Conservation (phyloP, 2,888 invertebrate species). For the Leptinotarsa haldemani region DNA sequence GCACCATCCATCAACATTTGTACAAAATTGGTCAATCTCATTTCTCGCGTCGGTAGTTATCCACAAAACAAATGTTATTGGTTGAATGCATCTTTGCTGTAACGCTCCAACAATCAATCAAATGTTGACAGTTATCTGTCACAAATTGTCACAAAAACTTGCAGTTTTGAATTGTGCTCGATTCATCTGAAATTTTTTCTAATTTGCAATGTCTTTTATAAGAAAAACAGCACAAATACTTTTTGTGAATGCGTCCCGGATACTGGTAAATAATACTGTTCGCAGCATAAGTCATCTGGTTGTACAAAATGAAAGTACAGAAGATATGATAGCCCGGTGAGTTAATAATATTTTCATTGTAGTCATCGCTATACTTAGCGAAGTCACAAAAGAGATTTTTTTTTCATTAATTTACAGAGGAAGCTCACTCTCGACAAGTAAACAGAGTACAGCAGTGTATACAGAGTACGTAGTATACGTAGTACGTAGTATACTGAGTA, state of each 20-base stretch:
- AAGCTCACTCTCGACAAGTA: no score
- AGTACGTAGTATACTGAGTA: no score
- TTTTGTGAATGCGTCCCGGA: conserved; percentile 41
- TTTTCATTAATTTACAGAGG: no score
- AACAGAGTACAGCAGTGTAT: no score
- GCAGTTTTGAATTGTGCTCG: background rate
- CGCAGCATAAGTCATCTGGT: conserved; percentile 29
- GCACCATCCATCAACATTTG: no score
- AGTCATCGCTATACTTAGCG: background rate
- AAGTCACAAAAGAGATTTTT: no score
- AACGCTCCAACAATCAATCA: no score
- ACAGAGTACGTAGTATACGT: no score
- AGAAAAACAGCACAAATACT: conserved; percentile 28
- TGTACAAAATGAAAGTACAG: conserved; percentile 27
- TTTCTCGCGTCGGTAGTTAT: no score
- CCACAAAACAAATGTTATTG: no score
- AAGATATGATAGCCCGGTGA: conserved; percentile 36
- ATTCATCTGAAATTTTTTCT: conserved; percentile 2
- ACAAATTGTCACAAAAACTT: conserved; percentile 16
- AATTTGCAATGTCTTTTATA: conserved; percentile 46
- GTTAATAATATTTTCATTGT: background rate
- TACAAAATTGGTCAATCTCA: no score
- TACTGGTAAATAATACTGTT: conserved; percentile 3
- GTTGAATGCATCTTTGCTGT: no score
- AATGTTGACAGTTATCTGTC: background rate